These are phyloP conservation scores for Polyodon spathula DNA, from an alignment of 2,113 vertebrate species.

Conservation along the genomic window DNA sequence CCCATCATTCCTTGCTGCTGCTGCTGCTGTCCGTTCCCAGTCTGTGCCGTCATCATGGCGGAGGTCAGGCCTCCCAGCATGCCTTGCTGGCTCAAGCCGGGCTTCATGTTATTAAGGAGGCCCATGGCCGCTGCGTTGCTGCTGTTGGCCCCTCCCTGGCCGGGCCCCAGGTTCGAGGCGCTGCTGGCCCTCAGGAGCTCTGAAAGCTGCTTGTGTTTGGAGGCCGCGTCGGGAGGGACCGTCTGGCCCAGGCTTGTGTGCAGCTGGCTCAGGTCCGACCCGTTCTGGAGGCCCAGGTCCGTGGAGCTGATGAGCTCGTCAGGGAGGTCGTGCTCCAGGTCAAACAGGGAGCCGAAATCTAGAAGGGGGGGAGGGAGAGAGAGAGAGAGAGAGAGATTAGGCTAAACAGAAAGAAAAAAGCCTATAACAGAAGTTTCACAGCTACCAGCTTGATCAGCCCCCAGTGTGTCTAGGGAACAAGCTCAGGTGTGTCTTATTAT, in stretches of 20 bases:
- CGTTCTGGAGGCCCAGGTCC: slow-evolving; percentile 82
- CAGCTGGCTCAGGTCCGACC: slow-evolving; percentile 77
- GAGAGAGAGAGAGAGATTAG: slow-evolving; percentile 1
- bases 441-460: no score
- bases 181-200: slow-evolving; percentile 79
- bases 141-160: slow-evolving; percentile 58
- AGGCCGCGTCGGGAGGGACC: slow-evolving; percentile 64
- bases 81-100: slow-evolving; percentile 63
- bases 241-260: slow-evolving; percentile 75
- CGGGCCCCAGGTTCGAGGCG: slow-evolving; percentile 62
- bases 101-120: slow-evolving; percentile 69
- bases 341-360: slow-evolving; percentile 95
- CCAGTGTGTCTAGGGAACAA: no score
- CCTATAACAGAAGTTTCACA: no score
- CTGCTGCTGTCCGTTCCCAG: slow-evolving; percentile 44
- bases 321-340: slow-evolving; percentile 93
- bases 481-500: no score
- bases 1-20: slow-evolving; percentile 55
- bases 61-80: slow-evolving; percentile 73
- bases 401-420: no score
- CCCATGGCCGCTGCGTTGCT: slow-evolving; percentile 59
- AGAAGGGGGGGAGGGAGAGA: background rate
- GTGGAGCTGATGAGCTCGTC: slow-evolving; percentile 93
- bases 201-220: slow-evolving; percentile 96
- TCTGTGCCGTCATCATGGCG: slow-evolving; percentile 59